These are phyloP conservation scores for Poeciliopsis presidionis DNA, from an alignment of 2,797 vertebrate species.

Conservation along the genomic window DNA sequence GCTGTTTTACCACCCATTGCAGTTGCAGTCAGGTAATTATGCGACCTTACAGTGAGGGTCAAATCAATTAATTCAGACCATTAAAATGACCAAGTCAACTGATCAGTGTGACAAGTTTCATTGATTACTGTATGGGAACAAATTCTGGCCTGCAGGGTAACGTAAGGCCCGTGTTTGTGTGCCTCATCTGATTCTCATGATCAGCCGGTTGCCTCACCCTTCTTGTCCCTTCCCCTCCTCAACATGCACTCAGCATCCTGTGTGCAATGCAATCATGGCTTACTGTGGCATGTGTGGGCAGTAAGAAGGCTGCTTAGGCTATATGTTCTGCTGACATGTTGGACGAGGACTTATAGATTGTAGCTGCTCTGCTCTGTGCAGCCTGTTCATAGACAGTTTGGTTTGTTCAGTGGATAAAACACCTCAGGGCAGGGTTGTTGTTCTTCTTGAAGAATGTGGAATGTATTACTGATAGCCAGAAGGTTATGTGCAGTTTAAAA, in stretches of 20 bases:
- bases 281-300: slow-evolving; percentile 61
- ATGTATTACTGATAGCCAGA: slow-evolving; percentile 78
- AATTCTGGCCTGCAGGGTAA: slow-evolving; percentile 58
- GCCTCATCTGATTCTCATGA: slow-evolving; percentile 66
- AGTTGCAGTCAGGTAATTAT: slow-evolving; percentile 3
- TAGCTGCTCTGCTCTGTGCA: slow-evolving; percentile 37
- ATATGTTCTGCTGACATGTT: slow-evolving; percentile 79
- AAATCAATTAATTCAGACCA: slow-evolving; percentile 26
- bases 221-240: slow-evolving; percentile 41
- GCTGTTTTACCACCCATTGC: background rate
- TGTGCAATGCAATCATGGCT: slow-evolving; percentile 58
- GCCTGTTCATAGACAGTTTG: slow-evolving; percentile 54
- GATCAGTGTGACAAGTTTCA: slow-evolving; percentile 62
- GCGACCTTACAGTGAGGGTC: slow-evolving; percentile 7
- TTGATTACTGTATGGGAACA: slow-evolving; percentile 58
- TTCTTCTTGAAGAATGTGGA: slow-evolving; percentile 76
- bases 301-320: slow-evolving; percentile 73
- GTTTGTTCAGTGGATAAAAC: slow-evolving; percentile 60
- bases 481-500: slow-evolving; percentile 73
- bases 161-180: slow-evolving; percentile 45
- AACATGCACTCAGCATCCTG: slow-evolving; percentile 34
- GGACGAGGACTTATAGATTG: slow-evolving; percentile 73
- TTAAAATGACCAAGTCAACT: slow-evolving; percentile 55
- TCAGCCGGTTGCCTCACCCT: slow-evolving; percentile 57
- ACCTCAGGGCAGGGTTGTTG: slow-evolving; percentile 73